Base-by-base conservation (phyloP, 2,113 vertebrate genomes). In the Ciconia maguari region DNA sequence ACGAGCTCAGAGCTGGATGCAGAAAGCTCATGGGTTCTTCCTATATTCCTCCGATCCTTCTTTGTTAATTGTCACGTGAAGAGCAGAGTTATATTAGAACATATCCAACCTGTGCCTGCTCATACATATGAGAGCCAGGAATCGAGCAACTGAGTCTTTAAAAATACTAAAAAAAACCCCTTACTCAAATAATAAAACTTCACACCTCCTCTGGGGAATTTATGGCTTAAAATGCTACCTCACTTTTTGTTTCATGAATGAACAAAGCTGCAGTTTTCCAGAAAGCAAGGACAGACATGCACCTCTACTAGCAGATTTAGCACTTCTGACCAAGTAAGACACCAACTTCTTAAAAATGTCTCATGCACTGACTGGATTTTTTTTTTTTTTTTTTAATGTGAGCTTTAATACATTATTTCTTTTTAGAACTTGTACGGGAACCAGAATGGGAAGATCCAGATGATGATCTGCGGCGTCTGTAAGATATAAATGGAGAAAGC, bases 361-460 rank as follows among this genome's bases (percentile, higher is more conserved):
- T 98, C 98, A 98, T 98, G 98, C 98, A 98, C 93, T 98, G 97
- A 98, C 94, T 98, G 93, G 74, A 95, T 89, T 81, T 83, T 77
- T 82, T 82, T 57, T 95, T 87, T 86, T 80, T 83, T 85, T 89
- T 96, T 72, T 60, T 89, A 93, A 86, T 97, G 95, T 96, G 97
- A 98, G 89, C 97, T 98, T 97, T 98, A 97, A 94, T 83, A 96
- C 95, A 80, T 99, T 98, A 99, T 99, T 99, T 99, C 99, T 99
- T 99, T 99, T 99, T 99, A 97, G 98, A 99, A 99, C 99, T 99
- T 96, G 99, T 98, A 94, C 98, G 98, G 97, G 98, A 99, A 98
- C 98, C 99, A 98, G 99, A 99, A 98, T 99, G 98, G 96, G 99
- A 99, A 51, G 99, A 99, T 98, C 99, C 99, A 81, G 99, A 99